Evolutionary conservation across 2,797 vertebrate species (phyloP), one percentile per base, ranked within the genome.

Genomic region (Notamacropus eugenii): DNA sequence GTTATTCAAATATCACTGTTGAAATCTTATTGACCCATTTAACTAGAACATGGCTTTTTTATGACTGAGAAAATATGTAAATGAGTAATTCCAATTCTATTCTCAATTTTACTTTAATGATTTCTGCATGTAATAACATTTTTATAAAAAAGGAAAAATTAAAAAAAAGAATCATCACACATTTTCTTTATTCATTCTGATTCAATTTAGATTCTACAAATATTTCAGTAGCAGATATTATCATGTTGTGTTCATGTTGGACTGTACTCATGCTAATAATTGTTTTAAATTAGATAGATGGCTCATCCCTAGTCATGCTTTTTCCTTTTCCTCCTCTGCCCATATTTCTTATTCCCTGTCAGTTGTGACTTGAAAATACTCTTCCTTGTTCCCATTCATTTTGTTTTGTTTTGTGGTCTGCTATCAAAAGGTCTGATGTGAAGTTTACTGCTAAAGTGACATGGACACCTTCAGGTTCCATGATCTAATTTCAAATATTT

Each of bases 51-150:
- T 52, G n/a, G 95, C 92, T 97, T 93, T 92, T 54, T 95, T 87
- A 95, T 96, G 94, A 96, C n/a, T 94, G 91, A 56, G 55, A 94
- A 95, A 93, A 91, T 94, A 95, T 95, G 96, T 93, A 27, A 91
- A 62, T 93, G 97, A 97, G 91, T 95, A 96, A 96, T 97, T 97
- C 90, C 22, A 97, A 96, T 96, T 94, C 96, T 54, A 90, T 59
- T 95, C 24, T 93, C 13, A 16, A 57, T 82, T 91, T 97, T 93
- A 95, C 52, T 96, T 59, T 92, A 90, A 22, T 90, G 59, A 87
- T 82, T 95, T 93, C 52, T 90, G 24, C n/a, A 56, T 94, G 12
- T 87, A 6, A 56, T 56, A 57, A 40, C 92, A 94, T 95, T 96
- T 97, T 90, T 54, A 22, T 13, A 92, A 93, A 94, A 91, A 54